phyloP scores from a whole-genome alignment of 2,113 vertebrate genomes.

The Alectura lathami region DNA sequence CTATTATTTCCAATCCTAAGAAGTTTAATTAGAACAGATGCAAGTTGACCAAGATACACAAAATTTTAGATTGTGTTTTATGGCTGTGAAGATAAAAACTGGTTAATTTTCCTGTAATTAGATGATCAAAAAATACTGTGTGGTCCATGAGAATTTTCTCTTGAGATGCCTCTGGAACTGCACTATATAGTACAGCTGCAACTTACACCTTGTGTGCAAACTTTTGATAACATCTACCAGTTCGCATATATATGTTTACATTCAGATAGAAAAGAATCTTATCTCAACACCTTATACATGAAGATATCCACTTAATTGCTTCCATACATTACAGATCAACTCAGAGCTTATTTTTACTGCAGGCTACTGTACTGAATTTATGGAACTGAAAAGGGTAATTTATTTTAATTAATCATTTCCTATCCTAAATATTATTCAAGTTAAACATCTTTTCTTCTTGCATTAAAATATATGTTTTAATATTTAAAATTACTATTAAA shows the following conservation, averaged over 20 bases:
- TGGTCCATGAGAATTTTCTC: background rate
- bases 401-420: slow-evolving; percentile 67
- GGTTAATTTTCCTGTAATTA: background rate
- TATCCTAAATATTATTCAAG: slow-evolving; percentile 59
- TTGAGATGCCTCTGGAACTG: background rate
- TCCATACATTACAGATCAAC: slow-evolving; percentile 43
- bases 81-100: background rate
- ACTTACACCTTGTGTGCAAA: background rate
- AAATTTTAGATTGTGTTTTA: background rate
- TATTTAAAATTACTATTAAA: slow-evolving; percentile 64
- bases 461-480: slow-evolving; percentile 58
- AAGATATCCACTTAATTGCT: slow-evolving; percentile 39
- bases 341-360: slow-evolving; percentile 55
- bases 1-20: background rate
- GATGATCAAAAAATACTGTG: background rate
- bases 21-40: background rate
- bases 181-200: background rate
- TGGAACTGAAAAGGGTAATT: slow-evolving; percentile 50
- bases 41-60: background rate
- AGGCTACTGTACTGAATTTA: slow-evolving; percentile 50
- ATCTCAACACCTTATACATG: background rate
- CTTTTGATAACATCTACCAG: background rate
- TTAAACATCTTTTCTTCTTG: slow-evolving; percentile 53
- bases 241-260: background rate
- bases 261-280: background rate